Evolutionary conservation across 2,113 vertebrate species (phyloP).

Genomic region (Dendrocopos noguchii): DNA sequence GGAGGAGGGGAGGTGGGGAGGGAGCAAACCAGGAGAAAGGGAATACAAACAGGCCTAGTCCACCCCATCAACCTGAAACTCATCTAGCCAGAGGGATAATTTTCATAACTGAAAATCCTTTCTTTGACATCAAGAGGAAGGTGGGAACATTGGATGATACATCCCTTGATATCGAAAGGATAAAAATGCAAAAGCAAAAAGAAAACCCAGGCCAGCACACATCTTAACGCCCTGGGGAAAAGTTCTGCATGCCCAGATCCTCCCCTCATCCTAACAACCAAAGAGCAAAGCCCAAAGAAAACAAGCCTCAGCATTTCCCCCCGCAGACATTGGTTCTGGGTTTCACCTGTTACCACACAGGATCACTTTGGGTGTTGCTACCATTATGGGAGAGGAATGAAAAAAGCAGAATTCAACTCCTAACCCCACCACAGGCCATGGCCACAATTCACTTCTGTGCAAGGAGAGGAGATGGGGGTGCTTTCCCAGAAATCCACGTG

Average conservation of each 20-base stretch:
- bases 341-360: background rate
- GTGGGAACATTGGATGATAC: conserved; percentile 17
- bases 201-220: background rate
- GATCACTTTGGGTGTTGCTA: too few species aligned
- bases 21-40: background rate
- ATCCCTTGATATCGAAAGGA: conserved; percentile 17
- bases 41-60: background rate
- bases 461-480: background rate
- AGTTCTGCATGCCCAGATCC: background rate
- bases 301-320: background rate
- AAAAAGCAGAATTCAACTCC: background rate
- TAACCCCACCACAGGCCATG: background rate
- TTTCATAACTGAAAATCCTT: conserved; percentile 70
- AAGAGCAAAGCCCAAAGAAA: background rate
- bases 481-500: too few species aligned
- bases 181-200: conserved; percentile 34
- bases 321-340: background rate
- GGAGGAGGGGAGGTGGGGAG: background rate
- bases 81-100: background rate
- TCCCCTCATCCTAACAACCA: background rate
- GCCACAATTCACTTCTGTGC: background rate
- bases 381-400: background rate
- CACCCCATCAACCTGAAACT: background rate
- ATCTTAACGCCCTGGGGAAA: background rate
- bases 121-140: conserved; percentile 61